These are phyloP conservation scores for Anthoscopus minutus DNA, from an alignment of 2,113 vertebrate species.

Conservation along the genomic window DNA sequence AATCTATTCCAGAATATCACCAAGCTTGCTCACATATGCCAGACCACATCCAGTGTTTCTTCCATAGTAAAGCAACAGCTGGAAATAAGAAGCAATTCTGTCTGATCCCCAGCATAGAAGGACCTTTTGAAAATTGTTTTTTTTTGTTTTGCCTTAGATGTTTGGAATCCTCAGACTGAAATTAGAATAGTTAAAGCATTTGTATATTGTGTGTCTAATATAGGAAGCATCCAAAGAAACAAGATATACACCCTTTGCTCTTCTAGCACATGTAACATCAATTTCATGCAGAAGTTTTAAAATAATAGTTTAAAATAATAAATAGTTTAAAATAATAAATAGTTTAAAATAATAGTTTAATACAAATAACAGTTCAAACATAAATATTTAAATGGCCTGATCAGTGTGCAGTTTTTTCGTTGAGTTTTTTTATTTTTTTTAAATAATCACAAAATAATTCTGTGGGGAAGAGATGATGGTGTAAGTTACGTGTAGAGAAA, in stretches of 20 bases:
- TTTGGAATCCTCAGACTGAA: background rate
- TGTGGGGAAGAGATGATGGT: background rate
- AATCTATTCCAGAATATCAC: background rate
- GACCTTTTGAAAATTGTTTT: background rate
- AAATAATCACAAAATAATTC: background rate
- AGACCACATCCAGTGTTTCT: background rate
- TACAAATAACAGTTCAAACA: background rate
- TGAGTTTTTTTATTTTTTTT: background rate
- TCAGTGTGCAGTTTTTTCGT: background rate
- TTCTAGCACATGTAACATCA: background rate
- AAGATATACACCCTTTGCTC: background rate
- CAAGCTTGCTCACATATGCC: background rate
- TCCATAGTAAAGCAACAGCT: background rate
- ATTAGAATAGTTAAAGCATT: background rate
- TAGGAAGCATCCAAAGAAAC: background rate
- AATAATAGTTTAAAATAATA: too few relatives aligned
- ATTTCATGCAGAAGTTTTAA: background rate
- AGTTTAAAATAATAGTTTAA: background rate
- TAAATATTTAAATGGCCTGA: background rate
- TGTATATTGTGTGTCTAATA: background rate
- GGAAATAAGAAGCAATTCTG: background rate
- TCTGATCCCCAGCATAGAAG: background rate
- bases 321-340: too few relatives aligned
- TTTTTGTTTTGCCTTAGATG: background rate
- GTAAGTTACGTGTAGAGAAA: background rate